Conservation (phyloP, 2,888 invertebrate genomes). For the Rhamnusium bicolor region DNA sequence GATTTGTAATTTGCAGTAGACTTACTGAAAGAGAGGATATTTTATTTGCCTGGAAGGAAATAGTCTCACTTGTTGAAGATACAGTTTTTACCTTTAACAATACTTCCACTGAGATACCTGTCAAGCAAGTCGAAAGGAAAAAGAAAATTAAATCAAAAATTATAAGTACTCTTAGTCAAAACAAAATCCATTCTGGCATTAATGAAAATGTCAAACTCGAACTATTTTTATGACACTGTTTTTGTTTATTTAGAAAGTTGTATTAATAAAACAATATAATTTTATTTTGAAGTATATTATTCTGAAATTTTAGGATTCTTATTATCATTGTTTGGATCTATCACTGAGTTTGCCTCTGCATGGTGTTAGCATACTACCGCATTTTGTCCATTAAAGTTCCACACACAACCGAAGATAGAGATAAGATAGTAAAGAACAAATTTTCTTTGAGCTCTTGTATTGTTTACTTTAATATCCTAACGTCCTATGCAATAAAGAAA, state of each 20-base stretch:
- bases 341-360: no score
- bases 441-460: no score
- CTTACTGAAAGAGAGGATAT: conserved; percentile 81
- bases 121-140: conserved; percentile 9
- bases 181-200: conserved; percentile 34
- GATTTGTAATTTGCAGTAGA: conserved; percentile 88
- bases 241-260: not conserved
- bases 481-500: no score
- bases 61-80: conserved; percentile 43
- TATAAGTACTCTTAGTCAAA: conserved; percentile 28
- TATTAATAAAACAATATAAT: not conserved
- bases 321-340: no score
- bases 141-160: conserved; percentile 22
- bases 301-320: no score
- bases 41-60: conserved; percentile 77
- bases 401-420: no score
- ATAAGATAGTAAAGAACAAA: no score
- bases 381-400: no score
- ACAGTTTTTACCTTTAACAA: not conserved
- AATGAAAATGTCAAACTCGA: conserved; percentile 46
- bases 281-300: no score
- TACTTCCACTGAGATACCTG: not conserved
- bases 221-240: conserved; percentile 36
- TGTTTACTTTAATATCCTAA: no score
- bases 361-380: no score